phyloP scores from a whole-genome alignment of 2,888 invertebrate genomes.

The Ectropis crepuscularia region DNA sequence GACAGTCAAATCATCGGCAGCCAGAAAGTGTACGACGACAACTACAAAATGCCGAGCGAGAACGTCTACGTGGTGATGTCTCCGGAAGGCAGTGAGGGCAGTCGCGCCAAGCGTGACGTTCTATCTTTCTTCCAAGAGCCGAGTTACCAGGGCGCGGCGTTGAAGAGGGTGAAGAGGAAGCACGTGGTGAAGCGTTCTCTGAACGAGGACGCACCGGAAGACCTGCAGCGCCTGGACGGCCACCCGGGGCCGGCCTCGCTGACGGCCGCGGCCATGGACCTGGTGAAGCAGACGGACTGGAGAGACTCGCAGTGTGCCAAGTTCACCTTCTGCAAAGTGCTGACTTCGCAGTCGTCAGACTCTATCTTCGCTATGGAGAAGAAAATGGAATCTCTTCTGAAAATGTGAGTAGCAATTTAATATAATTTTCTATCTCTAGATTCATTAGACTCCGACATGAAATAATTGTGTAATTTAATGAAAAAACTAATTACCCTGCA shows the following conservation, averaged over 20 bases:
- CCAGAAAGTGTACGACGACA: slow-evolving; percentile 77
- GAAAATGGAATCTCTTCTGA: slow-evolving; percentile 89
- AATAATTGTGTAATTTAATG: too few species aligned
- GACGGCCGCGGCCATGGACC: slow-evolving; percentile 74
- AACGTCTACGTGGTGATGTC: slow-evolving; percentile 82
- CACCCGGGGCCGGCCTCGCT: slow-evolving; percentile 58
- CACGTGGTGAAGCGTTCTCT: slow-evolving; percentile 65
- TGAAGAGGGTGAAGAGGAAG: slow-evolving; percentile 62
- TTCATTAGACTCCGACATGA: too few species aligned
- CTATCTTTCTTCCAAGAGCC: slow-evolving; percentile 59
- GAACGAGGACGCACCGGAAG: slow-evolving; percentile 72
- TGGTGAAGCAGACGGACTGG: slow-evolving; percentile 86
- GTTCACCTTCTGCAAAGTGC: slow-evolving; percentile 90
- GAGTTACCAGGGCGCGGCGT: slow-evolving; percentile 51
- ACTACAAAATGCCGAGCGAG: slow-evolving; percentile 83
- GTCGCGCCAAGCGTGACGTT: slow-evolving; percentile 68
- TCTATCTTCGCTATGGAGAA: slow-evolving; percentile 91
- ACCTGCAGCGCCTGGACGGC: slow-evolving; percentile 69
- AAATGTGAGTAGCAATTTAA: slow-evolving; percentile 86
- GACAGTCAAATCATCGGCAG: slow-evolving; percentile 74
- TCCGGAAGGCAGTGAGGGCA: slow-evolving; percentile 63
- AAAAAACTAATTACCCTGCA: too few species aligned
- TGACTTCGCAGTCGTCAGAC: slow-evolving; percentile 88
- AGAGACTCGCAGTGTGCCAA: slow-evolving; percentile 91
- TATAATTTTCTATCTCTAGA: too few species aligned